A percentile compares a stretch with the other conserved stretches of the same genome.
These are phyloP conservation scores for Parapristionchus giblindavisi DNA, from an alignment of 2,888 invertebrate genomes.

Conservation along the genomic window DNA sequence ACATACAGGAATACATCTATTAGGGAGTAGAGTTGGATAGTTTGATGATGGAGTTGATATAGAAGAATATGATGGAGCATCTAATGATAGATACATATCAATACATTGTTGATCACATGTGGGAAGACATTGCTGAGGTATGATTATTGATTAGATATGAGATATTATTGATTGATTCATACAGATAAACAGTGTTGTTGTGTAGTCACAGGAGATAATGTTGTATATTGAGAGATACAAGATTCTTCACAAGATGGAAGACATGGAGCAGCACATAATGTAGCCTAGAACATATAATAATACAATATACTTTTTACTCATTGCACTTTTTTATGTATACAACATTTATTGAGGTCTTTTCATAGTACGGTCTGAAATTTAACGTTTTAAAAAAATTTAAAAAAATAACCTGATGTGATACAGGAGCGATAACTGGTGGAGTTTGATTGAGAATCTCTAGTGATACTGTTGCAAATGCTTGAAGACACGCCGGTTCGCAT, in stretches of 20 bases:
- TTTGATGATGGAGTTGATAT: neutral
- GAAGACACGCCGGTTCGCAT: constrained; percentile 30
- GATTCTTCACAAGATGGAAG: constrained; percentile 2
- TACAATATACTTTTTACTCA: too few relatives aligned
- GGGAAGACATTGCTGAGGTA: constrained; percentile 31
- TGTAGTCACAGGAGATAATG: neutral
- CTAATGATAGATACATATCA: constrained; percentile 4
- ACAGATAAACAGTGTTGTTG: too few relatives aligned
- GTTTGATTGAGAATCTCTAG: constrained; percentile 16
- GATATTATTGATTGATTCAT: too few relatives aligned
- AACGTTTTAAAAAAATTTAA: too few relatives aligned
- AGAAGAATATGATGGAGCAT: neutral
- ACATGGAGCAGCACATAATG: constrained; percentile 22
- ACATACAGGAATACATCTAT: constrained; percentile 13
- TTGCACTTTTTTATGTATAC: too few relatives aligned
- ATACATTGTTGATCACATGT: constrained; percentile 27
- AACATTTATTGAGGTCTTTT: too few relatives aligned
- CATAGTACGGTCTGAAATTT: too few relatives aligned
- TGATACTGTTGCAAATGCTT: constrained; percentile 29
- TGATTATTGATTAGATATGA: too few relatives aligned
- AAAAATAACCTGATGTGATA: too few relatives aligned
- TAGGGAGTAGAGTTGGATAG: neutral
- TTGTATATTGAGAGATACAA: constrained; percentile 15
- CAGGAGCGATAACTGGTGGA: constrained; percentile 5
- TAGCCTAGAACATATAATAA: too few relatives aligned